phyloP scores from a whole-genome alignment of 2,888 invertebrate species.

The Galerucella nymphaeae region DNA sequence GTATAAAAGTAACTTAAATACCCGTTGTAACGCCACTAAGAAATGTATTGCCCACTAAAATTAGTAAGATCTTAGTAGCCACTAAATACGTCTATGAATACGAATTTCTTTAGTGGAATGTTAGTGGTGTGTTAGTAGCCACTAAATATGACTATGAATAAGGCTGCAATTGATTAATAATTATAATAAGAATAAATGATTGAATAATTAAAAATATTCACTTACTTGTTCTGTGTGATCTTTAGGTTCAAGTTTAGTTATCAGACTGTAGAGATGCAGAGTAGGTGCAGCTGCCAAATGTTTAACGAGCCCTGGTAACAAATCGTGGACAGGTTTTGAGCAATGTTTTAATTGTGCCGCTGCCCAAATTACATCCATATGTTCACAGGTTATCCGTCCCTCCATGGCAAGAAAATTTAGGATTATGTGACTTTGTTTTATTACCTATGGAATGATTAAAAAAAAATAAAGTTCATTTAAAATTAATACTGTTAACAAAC shows the following conservation, averaged over 20 bases:
- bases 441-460: constrained; percentile 69
- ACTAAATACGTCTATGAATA: no score
- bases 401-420: constrained; percentile 93
- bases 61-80: no score
- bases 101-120: no score
- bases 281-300: constrained; percentile 90
- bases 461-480: background rate
- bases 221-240: constrained; percentile 90
- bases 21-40: no score
- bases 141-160: no score
- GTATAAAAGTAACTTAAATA: no score
- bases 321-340: constrained; percentile 91
- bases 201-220: constrained; percentile 16
- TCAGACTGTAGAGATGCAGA: constrained; percentile 84
- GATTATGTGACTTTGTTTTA: constrained; percentile 94
- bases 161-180: no score
- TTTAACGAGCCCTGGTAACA: constrained; percentile 89
- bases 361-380: constrained; percentile 94
- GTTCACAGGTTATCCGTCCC: constrained; percentile 88
- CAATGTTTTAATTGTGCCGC: constrained; percentile 96
- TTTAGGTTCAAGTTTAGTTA: constrained; percentile 89
- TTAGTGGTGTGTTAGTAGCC: no score
- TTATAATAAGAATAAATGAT: no score
- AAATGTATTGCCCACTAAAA: no score
- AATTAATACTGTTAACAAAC: constrained; percentile 64